These are phyloP conservation scores for Sphenodon punctatus DNA, from an alignment of 2,797 vertebrate species.

Conservation along the genomic window DNA sequence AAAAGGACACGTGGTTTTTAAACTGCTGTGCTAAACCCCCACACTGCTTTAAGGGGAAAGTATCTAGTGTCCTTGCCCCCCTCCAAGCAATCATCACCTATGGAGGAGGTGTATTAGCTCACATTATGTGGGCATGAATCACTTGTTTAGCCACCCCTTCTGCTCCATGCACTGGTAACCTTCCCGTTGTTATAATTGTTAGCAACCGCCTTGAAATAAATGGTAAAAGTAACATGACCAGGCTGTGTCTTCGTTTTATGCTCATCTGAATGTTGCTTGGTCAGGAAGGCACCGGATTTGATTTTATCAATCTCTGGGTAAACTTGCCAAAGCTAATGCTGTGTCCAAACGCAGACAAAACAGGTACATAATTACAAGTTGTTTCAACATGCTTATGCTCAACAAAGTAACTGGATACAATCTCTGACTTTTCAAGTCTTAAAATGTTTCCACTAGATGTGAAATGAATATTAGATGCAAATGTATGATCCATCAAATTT, in stretches of 20 bases:
- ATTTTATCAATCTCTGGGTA: conserved; percentile 53
- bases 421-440: conserved; percentile 63
- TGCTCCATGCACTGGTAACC: conserved; percentile 31
- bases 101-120: not conserved
- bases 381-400: conserved; percentile 69
- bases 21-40: conserved; percentile 49
- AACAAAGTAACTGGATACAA: conserved; percentile 62
- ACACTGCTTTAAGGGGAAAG: conserved; percentile 17
- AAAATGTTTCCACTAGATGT: conserved; percentile 70
- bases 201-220: conserved; percentile 65
- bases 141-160: conserved; percentile 7
- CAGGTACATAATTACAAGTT: conserved; percentile 69
- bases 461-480: too few relatives aligned
- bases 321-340: conserved; percentile 59
- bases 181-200: conserved; percentile 55
- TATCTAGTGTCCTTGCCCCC: conserved; percentile 3
- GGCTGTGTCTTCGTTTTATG: conserved; percentile 8
- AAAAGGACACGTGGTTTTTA: conserved; percentile 54
- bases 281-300: conserved; percentile 38
- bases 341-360: conserved; percentile 58
- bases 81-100: conserved; percentile 22
- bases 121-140: conserved; percentile 37
- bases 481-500: too few relatives aligned
- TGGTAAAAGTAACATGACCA: conserved; percentile 5
- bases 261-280: conserved; percentile 30